Conservation (phyloP, 2,113 vertebrate species). For the Tachycineta bicolor region DNA sequence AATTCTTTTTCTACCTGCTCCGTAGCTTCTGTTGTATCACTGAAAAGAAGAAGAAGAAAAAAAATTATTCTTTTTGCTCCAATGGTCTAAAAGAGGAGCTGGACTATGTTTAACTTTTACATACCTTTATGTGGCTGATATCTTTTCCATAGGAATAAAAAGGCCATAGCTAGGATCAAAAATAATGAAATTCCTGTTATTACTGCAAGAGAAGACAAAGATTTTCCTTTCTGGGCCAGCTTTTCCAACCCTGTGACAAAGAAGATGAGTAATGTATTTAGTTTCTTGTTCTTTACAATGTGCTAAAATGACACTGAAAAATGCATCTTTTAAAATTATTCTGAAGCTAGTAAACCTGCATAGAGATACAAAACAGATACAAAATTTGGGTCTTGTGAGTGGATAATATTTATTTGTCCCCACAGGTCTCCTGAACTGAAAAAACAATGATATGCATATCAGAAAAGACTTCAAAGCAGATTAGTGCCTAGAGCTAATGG, state of each 20-base stretch:
- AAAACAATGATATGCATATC: background rate
- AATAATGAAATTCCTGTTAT: conserved; percentile 81
- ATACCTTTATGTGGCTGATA: conserved; percentile 78
- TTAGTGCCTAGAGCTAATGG: background rate
- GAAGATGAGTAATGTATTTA: conserved; percentile 14
- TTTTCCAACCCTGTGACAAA: conserved; percentile 75
- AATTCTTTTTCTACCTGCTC: conserved; percentile 70
- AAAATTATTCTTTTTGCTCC: background rate
- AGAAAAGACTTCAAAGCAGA: background rate
- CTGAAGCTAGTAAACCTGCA: background rate
- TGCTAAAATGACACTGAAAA: background rate
- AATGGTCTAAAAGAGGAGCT: background rate
- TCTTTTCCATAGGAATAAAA: conserved; percentile 80
- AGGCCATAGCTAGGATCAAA: conserved; percentile 74
- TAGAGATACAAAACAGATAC: background rate
- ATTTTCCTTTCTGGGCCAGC: conserved; percentile 74
- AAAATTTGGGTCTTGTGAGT: background rate
- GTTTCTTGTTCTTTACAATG: background rate
- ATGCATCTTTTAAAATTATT: background rate
- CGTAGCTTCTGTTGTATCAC: conserved; percentile 73
- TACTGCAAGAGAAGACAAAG: conserved; percentile 76
- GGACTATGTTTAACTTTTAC: background rate
- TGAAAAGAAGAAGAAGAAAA: conserved; percentile 52
- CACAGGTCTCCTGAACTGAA: background rate
- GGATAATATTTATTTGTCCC: background rate